Conservation (phyloP, 2,888 invertebrate species). For the Chaetoderma sp. region DNA sequence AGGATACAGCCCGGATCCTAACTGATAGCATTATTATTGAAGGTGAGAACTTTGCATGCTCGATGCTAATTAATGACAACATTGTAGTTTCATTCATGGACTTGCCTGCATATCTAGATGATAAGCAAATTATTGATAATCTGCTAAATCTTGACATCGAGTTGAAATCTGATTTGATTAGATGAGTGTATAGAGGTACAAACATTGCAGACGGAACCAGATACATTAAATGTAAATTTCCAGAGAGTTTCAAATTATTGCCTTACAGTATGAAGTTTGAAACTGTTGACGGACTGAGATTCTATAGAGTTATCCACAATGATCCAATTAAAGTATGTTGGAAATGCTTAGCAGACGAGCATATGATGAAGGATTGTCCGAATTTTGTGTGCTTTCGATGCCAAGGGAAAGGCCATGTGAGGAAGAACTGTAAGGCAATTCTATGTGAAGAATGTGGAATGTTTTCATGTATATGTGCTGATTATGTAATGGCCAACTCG, state of each 20-base stretch:
- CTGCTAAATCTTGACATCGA: neutral
- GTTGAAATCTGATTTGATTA: neutral
- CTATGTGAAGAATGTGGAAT: neutral
- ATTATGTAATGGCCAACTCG: too few relatives aligned
- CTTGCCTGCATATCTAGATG: neutral
- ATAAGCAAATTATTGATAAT: neutral
- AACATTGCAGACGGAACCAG: neutral
- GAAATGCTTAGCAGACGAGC: neutral
- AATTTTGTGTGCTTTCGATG: neutral
- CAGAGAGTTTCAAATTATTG: neutral
- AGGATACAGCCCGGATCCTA: too few relatives aligned
- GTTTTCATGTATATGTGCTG: too few relatives aligned
- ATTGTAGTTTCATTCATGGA: conserved; percentile 1
- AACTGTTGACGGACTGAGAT: neutral
- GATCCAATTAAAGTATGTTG: neutral
- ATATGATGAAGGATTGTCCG: neutral
- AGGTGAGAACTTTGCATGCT: too few relatives aligned
- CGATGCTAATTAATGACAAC: too few relatives aligned
- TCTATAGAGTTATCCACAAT: neutral
- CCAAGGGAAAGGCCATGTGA: neutral
- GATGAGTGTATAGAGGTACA: neutral
- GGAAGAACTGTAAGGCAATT: neutral
- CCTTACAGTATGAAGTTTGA: neutral
- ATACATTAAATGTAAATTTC: neutral
- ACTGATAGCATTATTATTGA: too few relatives aligned